These are phyloP conservation scores for Squalus acanthias DNA, from an alignment of 2,797 vertebrate species.

Conservation along the genomic window DNA sequence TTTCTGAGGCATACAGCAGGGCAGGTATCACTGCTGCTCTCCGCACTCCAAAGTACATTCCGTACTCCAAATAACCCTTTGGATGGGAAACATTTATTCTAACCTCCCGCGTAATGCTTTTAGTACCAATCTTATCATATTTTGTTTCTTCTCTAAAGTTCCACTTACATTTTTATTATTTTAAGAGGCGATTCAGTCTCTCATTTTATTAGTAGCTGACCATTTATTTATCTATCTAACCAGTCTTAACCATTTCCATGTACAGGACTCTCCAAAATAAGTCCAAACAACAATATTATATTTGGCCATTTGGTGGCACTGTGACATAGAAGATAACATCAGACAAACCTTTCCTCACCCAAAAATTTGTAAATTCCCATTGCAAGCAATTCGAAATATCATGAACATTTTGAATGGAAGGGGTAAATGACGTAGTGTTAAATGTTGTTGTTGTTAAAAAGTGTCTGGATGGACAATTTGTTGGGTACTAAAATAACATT, in stretches of 20 bases:
- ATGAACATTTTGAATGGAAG: neutral
- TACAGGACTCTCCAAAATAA: neutral
- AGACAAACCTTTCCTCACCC: neutral
- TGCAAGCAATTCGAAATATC: neutral
- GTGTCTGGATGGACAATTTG: neutral
- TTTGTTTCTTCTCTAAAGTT: neutral
- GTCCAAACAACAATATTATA: neutral
- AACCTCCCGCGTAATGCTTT: neutral
- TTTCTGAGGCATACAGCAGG: too few species aligned
- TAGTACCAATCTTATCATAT: neutral
- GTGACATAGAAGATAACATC: neutral
- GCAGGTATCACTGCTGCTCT: too few species aligned
- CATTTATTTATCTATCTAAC: neutral
- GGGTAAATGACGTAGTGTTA: neutral
- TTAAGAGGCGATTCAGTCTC: neutral
- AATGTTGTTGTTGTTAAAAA: neutral
- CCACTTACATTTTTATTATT: neutral
- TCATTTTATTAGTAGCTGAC: neutral
- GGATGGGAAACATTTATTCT: neutral
- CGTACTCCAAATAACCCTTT: neutral
- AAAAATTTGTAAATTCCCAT: neutral
- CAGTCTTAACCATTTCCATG: neutral
- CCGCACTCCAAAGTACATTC: neutral
- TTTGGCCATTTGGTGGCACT: slow-evolving; percentile 30
- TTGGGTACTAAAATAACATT: neutral